Base-by-base conservation (phyloP, 2,113 vertebrate genomes). In the Larimichthys crocea region DNA sequence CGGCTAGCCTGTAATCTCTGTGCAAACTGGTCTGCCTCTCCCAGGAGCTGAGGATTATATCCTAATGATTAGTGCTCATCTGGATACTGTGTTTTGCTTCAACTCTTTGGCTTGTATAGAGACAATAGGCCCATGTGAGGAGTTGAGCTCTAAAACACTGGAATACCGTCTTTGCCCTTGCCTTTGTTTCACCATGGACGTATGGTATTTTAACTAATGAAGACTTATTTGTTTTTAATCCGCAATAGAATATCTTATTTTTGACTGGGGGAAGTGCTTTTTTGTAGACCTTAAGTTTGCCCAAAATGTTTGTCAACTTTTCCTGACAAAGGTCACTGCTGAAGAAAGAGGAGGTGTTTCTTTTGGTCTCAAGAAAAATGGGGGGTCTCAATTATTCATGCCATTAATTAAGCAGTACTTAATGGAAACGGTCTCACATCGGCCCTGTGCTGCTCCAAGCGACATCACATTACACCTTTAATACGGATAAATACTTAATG, bases 21-120 rank as follows among this genome's bases (percentile, higher is more conserved):
- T 88, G 92, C 91, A 93, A 94, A 95, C 91, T 92, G 89, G 85
- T 89, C 91, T 89, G 92, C 84, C 80, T 88, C 92, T 95, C 95
- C 88, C 89, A 90, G 85, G 91, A 94, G 90, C 70, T 79, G 78
- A 76, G 94, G 94, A 95, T 95, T 95, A 95, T 94, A 92, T 94
- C 85, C 92, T 94, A 95, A 94, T 94, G 93, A 94, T 94, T 94
- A 90, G 90, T 92, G 88, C 89, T 92, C 92, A 93, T 94, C 92
- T 94, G 91, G 93, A 92, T 92, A 93, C 90, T 90, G 86, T 90
- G 85, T 92, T 92, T 93, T 90, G 91, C 90, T 92, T 94, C 90
- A 93, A 92, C 89, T 92, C 91, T 79, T 85, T 72, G 84, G 86
- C 89, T 86, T 92, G 86, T 91, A 60, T 89, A 66, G 89, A 93